Conservation (phyloP, 2,797 vertebrate species). For the Miichthys miiuy region DNA sequence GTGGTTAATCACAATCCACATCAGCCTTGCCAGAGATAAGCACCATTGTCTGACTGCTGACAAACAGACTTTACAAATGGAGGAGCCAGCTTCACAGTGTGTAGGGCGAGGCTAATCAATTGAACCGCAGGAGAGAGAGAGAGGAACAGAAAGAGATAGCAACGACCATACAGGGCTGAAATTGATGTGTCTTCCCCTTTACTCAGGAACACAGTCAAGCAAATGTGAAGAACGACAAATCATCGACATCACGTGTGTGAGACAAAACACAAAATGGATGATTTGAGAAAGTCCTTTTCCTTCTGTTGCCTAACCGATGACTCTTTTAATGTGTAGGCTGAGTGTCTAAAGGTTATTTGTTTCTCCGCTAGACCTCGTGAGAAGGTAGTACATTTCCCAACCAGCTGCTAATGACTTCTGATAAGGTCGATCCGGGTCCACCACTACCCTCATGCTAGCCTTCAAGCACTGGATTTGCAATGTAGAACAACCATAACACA, state of each 20-base stretch:
- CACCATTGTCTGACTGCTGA: constrained; percentile 44
- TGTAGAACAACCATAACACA: constrained; percentile 48
- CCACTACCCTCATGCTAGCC: constrained; percentile 16
- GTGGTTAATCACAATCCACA: constrained; percentile 26
- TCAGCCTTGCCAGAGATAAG: constrained; percentile 27
- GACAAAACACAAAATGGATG: background rate
- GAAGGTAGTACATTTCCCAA: constrained; percentile 21
- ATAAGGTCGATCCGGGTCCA: constrained; percentile 20
- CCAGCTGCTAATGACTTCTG: constrained; percentile 22
- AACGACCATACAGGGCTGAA: background rate
- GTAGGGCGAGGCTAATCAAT: constrained; percentile 38
- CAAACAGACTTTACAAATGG: constrained; percentile 36
- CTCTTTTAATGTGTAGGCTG: background rate
- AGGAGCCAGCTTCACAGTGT: constrained; percentile 18
- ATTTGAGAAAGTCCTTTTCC: background rate
- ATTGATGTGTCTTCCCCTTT: background rate
- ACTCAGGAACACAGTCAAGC: constrained; percentile 3
- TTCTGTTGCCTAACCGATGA: background rate
- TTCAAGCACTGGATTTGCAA: constrained; percentile 36
- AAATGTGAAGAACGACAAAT: background rate
- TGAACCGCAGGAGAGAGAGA: constrained; percentile 17
- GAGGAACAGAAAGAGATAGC: background rate
- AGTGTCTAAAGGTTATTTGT: constrained; percentile 25
- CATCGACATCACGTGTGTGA: constrained; percentile 18
- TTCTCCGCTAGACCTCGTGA: constrained; percentile 12